A percentile compares a stretch with the other conserved stretches of the same genome.
These are phyloP conservation scores for Abramis brama DNA, from an alignment of 2,113 vertebrate genomes.

Conservation along the genomic window DNA sequence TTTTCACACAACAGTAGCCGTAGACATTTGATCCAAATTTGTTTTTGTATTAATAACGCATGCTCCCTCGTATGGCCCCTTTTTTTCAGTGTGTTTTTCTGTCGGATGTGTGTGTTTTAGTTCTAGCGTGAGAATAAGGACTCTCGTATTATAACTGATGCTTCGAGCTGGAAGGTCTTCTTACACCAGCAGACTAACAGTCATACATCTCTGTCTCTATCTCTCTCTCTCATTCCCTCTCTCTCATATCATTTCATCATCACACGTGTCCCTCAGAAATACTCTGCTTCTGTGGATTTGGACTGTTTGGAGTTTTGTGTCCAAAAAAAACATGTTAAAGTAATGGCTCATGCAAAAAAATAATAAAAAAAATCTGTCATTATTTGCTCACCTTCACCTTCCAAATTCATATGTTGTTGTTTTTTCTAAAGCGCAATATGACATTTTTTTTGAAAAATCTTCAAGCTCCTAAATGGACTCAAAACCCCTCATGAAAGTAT, in stretches of 20 bases:
- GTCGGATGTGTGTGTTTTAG: neutral
- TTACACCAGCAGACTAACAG: slow-evolving; percentile 13
- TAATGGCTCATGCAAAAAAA: neutral
- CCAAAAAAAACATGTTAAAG: neutral
- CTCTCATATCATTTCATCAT: neutral
- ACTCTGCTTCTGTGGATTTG: slow-evolving; percentile 71
- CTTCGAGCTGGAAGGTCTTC: slow-evolving; percentile 7
- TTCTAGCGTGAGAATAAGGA: neutral
- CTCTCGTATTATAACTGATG: neutral
- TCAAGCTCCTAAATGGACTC: neutral
- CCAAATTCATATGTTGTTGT: neutral
- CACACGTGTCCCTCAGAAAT: neutral
- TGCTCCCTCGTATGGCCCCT: slow-evolving; percentile 51
- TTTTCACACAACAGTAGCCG: slow-evolving; percentile 34
- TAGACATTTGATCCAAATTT: slow-evolving; percentile 23
- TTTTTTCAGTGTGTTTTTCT: slow-evolving; percentile 14
- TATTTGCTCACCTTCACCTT: neutral
- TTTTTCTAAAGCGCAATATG: neutral
- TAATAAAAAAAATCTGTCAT: neutral
- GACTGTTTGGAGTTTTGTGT: slow-evolving; percentile 35
- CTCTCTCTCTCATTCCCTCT: slow-evolving; percentile 13
- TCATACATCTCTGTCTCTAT: neutral
- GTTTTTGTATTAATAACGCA: slow-evolving; percentile 59
- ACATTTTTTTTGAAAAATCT: neutral
- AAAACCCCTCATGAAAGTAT: neutral